Evolutionary conservation across 92 coral and sea anemone genomes (phyloP).

Genomic region (Zoanthus sansibaricus): DNA sequence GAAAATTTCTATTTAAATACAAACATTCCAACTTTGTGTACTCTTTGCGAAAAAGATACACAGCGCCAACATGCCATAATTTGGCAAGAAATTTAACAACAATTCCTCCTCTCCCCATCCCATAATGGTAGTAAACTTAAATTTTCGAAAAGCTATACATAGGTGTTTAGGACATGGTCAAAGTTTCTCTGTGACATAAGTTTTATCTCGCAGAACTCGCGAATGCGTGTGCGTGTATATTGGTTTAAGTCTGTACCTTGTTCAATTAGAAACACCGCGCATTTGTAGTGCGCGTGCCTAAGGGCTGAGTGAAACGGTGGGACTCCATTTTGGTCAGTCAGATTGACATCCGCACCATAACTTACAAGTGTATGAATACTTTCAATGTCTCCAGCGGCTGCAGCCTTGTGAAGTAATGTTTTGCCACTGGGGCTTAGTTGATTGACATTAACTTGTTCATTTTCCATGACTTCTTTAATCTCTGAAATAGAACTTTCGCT

Average conservation of each 20-base stretch:
- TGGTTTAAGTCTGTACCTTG: conserved; percentile 78
- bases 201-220: conserved; percentile 67
- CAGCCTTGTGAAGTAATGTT: conserved; percentile 88
- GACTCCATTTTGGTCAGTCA: conserved; percentile 79
- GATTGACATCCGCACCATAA: conserved; percentile 81
- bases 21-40: too few species aligned
- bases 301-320: conserved; percentile 83
- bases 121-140: neutral
- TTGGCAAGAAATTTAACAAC: too few species aligned
- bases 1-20: too few species aligned
- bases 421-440: conserved; percentile 88
- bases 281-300: conserved; percentile 75
- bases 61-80: too few species aligned
- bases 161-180: conserved; percentile 54
- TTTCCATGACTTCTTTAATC: conserved; percentile 82
- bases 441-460: conserved; percentile 80
- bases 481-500: conserved; percentile 82
- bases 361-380: conserved; percentile 83
- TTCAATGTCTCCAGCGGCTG: conserved; percentile 82
- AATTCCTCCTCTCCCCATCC: too few species aligned
- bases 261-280: conserved; percentile 80
- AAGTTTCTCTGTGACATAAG: conserved; percentile 54
- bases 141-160: conserved; percentile 25
- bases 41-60: too few species aligned
- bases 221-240: conserved; percentile 77